Base-by-base conservation (phyloP, 2,797 vertebrate genomes). In the Falco cherrug region DNA sequence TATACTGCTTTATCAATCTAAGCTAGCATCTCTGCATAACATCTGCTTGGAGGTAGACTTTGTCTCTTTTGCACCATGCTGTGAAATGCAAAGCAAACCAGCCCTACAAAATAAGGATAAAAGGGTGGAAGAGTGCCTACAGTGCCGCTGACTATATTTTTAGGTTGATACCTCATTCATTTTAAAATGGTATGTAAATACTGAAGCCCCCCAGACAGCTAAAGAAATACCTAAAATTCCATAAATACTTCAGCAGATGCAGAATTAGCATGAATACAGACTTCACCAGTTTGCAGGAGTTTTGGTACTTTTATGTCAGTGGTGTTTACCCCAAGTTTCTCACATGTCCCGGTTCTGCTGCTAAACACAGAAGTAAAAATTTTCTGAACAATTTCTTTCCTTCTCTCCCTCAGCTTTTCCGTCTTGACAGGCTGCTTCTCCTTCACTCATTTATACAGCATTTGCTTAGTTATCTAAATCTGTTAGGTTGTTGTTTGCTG, bases 191-290 rank as follows among this genome's bases (percentile, higher is more conserved):
- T 77, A 95, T 90, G 76, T 92, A 95, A 95, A 92, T 93, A 92
- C 31, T 87, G 50, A 93, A 87, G 1, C 54, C 54, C 71, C 87
- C 82, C 11, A 85, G 89, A 94, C 57, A 84, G 77, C 80, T 54
- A 68, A 87, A 95, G 80, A 92, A 94, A 97, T 95, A 74, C 80
- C 60, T 90, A 85, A 95, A 93, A 96, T 96, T 84, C 92, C 96
- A 79, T 85, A 89, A 95, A 87, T 94, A 84, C 93, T 95, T 97
- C 31, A 88, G 79, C 41, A 93, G 91, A 90, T 79, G 94, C 81
- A 87, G 81, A 96, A 91, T 82, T 91, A 84, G 31, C 35, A 56
- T 20, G 24, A 91, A 75, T 61, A 88, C 15, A 78, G 61, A 84
- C 54, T 69, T 92, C 11, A 70, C 25, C 10, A 56, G 67, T 79